Evolutionary conservation across 2,113 vertebrate genomes (phyloP).

Genomic region (Atlantisia rogersi): DNA sequence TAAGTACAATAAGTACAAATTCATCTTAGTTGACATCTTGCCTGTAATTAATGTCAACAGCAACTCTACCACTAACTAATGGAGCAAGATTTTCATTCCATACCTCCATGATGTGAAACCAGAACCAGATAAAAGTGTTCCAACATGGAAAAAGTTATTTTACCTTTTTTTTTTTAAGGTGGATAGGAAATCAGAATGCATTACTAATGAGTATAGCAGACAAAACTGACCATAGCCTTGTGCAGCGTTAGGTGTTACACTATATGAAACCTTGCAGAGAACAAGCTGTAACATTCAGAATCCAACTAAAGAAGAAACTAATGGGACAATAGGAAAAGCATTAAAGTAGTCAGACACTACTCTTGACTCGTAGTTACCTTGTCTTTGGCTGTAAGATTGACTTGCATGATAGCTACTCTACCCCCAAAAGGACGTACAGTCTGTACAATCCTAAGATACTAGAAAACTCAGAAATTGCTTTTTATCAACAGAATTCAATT

Average conservation of each 20-base stretch:
- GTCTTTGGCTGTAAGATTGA: background rate
- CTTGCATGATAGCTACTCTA: background rate
- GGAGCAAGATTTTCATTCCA: background rate
- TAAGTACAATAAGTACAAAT: background rate
- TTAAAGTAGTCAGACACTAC: background rate
- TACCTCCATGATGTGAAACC: background rate
- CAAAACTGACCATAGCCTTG: background rate
- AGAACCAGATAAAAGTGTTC: background rate
- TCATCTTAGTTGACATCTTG: background rate
- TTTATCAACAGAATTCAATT: background rate
- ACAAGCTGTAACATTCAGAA: background rate
- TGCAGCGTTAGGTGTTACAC: fast-evolving
- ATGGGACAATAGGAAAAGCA: background rate
- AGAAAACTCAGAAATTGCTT: background rate
- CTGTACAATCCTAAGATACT: background rate
- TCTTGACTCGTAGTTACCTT: background rate
- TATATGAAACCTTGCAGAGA: background rate
- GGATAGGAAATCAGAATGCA: background rate
- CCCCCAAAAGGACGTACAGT: background rate
- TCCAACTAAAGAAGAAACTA: background rate
- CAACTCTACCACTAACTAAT: background rate
- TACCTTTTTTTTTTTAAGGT: background rate
- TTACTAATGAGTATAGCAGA: background rate
- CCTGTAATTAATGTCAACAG: background rate
- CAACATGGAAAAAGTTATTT: background rate